A percentile compares a stretch with the other conserved stretches of the same genome.
phyloP scores from a whole-genome alignment of 64 coral and sea anemone genomes.

The Stylophora pistillata region DNA sequence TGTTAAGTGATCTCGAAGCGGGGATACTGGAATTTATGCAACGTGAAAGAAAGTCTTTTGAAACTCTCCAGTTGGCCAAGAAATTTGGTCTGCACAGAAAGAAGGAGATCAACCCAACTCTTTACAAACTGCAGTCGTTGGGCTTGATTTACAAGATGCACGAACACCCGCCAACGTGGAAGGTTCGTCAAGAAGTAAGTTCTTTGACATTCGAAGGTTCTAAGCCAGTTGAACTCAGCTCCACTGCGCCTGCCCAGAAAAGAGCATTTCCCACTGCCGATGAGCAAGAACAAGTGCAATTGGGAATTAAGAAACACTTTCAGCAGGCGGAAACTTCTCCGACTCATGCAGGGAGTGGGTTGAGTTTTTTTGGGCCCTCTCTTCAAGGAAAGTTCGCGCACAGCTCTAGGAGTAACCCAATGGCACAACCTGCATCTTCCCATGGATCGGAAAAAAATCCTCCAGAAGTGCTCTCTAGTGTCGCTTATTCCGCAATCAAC shows the following conservation, averaged over 20 bases:
- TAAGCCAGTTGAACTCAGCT: not conserved
- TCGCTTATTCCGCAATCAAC: constrained; percentile 82
- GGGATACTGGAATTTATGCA: constrained; percentile 76
- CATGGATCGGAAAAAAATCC: not conserved
- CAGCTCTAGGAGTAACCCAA: not conserved
- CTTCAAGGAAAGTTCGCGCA: not conserved
- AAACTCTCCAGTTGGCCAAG: constrained; percentile 62
- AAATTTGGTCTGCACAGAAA: constrained; percentile 69
- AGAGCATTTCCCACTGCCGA: not conserved
- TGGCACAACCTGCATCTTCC: not conserved
- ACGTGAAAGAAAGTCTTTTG: constrained; percentile 63
- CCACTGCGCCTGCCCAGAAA: constrained; percentile 13
- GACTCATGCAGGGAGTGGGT: not conserved
- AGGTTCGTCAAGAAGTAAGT: constrained; percentile 56
- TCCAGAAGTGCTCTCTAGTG: constrained; percentile 71
- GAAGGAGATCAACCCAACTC: constrained; percentile 82
- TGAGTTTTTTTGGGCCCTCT: not conserved
- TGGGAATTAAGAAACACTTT: not conserved
- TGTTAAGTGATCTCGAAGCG: constrained; percentile 43
- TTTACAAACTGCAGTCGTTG: constrained; percentile 76
- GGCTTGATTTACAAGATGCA: constrained; percentile 85
- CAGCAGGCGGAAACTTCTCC: not conserved
- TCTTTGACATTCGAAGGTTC: constrained; percentile 27
- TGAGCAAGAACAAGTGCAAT: not conserved
- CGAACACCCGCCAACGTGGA: constrained; percentile 88